Percentiles rank a stretch among this genome's conserved stretches.
phyloP scores from a whole-genome alignment of 1,140 invertebrate genomes.

The Penaeus indicus region DNA sequence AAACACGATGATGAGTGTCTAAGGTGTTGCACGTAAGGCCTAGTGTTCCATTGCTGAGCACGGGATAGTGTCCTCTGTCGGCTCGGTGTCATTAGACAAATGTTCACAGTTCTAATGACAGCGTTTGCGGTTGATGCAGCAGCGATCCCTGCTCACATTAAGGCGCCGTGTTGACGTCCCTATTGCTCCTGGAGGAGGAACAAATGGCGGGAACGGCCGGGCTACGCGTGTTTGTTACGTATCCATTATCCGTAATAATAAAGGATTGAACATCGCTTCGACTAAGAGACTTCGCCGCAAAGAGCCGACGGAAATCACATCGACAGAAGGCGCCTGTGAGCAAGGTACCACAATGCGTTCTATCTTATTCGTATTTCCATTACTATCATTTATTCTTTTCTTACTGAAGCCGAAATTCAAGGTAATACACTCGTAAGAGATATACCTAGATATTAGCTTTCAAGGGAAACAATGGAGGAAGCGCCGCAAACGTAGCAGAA shows the following conservation, averaged over 20 bases:
- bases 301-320: slow-evolving; percentile 4
- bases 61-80: too few relatives aligned
- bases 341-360: background rate
- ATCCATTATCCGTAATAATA: slow-evolving; percentile 40
- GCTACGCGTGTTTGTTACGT: slow-evolving; percentile 9
- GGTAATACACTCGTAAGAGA: too few relatives aligned
- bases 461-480: too few relatives aligned
- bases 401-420: too few relatives aligned
- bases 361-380: too few relatives aligned
- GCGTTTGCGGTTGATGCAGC: slow-evolving; percentile 2
- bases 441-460: too few relatives aligned
- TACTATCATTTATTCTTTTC: too few relatives aligned
- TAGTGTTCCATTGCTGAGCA: too few relatives aligned
- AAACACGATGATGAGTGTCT: too few relatives aligned
- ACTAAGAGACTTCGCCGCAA: slow-evolving; percentile 39
- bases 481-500: too few relatives aligned
- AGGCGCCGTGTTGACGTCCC: background rate
- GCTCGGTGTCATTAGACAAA: background rate
- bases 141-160: background rate
- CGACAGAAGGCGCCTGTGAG: background rate
- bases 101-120: slow-evolving; percentile 5
- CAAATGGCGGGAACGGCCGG: slow-evolving; percentile 26
- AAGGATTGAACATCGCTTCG: slow-evolving; percentile 33
- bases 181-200: slow-evolving; percentile 6
- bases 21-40: too few relatives aligned